Evolutionary conservation across 2,888 invertebrate genomes (phyloP).

Genomic region (Balanococcus diminutus): DNA sequence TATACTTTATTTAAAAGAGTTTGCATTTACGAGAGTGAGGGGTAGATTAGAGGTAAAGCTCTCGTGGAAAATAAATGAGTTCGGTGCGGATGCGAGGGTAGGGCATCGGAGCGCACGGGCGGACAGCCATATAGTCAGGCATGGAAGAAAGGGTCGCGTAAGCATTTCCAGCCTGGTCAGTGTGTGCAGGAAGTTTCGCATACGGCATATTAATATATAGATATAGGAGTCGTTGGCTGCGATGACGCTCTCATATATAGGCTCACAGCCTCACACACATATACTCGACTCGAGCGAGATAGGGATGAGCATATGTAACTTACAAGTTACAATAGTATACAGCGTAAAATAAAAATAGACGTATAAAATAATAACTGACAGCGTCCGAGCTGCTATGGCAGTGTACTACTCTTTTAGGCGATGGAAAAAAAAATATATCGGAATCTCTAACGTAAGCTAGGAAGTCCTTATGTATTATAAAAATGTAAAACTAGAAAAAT

Average conservation of each 20-base stretch:
- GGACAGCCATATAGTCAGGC: too few species aligned
- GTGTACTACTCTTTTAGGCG: background rate
- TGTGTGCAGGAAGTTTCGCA: constrained; percentile 42
- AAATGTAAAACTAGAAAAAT: constrained; percentile 28
- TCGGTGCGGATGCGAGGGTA: constrained; percentile 30
- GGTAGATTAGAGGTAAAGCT: constrained; percentile 52
- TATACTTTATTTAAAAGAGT: constrained; percentile 52
- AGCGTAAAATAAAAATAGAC: constrained; percentile 48
- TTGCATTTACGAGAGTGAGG: constrained; percentile 34
- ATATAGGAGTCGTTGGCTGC: background rate
- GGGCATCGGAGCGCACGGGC: too few species aligned
- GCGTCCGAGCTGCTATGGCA: constrained; percentile 4
- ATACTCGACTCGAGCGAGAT: background rate
- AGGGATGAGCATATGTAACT: constrained; percentile 44
- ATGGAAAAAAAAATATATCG: background rate
- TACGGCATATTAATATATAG: constrained; percentile 51
- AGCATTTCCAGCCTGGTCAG: constrained; percentile 53
- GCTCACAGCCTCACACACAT: background rate
- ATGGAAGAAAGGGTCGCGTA: constrained; percentile 49
- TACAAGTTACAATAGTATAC: constrained; percentile 48
- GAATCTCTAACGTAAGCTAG: background rate
- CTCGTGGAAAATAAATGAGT: constrained; percentile 51
- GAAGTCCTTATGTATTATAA: constrained; percentile 37
- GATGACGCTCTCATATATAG: too few species aligned
- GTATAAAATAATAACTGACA: constrained; percentile 51